Evolutionary conservation across 2,888 invertebrate species (phyloP), one percentile per base, ranked within the genome.

Genomic region (Melipona beecheii): DNA sequence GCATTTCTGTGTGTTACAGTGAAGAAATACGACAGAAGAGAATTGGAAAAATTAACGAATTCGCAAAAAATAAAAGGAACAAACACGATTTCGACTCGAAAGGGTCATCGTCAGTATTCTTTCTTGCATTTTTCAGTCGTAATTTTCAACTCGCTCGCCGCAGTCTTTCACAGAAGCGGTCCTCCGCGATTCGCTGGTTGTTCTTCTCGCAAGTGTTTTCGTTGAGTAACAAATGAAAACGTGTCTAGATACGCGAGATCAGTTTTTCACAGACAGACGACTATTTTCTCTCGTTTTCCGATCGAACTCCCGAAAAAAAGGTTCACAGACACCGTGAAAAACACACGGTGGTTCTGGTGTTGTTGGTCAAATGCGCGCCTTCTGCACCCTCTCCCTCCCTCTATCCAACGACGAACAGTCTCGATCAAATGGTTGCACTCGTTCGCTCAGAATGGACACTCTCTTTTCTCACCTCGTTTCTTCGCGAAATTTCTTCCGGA

Each of bases 151-250:
- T n/a, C 75, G 75, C 43, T 75, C 82, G 73, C 71, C 17, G 56
- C 75, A 71, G 66, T 81, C 74, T 85, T 85, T 86, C 85, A 71
- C 85, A 78, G 31, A 31, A 31, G 31, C 84, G 80, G 78, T 76
- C 71, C 69, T 60, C 54, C 69, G 64, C 68, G 65, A 75, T 81
- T 70, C 84, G 68, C 73, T 56, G 73, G 13, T 2, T 2, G 15
- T 81, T 84, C 85, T 81, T 84, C 85, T 81, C 85, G 84, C 84
- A 74, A 78, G 76, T 71, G 81, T 85, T 73, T 75, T 36, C 58
- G 70, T 65, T 75, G 72, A 78, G 49, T 66, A 24, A 56, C n/a
- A 19, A 81, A 58, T 27, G 75, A 80, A 75, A 75, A 75, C 62
- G 68, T 72, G 72, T 75, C 64, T 27, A n/a, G n/a, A 17, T 60